These are phyloP conservation scores for Andrena camellia DNA, from an alignment of 2,888 invertebrate species.

Conservation along the genomic window DNA sequence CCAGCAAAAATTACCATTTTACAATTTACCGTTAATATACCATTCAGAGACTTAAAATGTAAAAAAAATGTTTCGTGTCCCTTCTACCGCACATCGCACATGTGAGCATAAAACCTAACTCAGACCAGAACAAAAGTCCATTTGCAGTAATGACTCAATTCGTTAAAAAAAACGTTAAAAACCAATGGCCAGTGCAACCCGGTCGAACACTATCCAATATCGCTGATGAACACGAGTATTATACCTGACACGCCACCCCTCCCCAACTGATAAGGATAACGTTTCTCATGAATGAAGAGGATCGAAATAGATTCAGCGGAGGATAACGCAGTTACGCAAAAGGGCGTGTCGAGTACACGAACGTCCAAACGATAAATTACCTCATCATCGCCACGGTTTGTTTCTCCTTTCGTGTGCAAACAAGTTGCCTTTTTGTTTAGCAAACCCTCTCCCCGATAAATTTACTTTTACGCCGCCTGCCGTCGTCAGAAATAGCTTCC, in stretches of 20 bases:
- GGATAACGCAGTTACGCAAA: neutral
- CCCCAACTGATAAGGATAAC: constrained; percentile 10
- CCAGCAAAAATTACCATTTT: no score
- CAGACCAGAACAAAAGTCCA: no score
- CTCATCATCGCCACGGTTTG: neutral
- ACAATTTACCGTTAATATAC: no score
- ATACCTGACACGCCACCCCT: neutral
- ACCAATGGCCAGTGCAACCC: neutral
- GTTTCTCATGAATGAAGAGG: neutral
- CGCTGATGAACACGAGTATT: neutral
- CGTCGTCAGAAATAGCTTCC: neutral
- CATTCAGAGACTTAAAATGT: no score
- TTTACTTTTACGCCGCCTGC: neutral
- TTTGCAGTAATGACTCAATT: no score
- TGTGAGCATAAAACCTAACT: no score
- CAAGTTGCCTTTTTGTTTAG: neutral
- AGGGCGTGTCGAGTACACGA: neutral
- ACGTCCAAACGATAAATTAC: constrained; percentile 8
- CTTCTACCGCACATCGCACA: no score
- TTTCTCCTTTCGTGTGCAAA: constrained; percentile 5
- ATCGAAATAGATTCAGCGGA: neutral
- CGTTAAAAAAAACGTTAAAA: neutral
- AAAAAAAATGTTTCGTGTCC: no score
- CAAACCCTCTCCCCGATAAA: neutral
- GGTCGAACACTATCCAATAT: neutral